Evolutionary conservation across 2,113 vertebrate genomes (phyloP).

Genomic region (Corvus hawaiiensis): DNA sequence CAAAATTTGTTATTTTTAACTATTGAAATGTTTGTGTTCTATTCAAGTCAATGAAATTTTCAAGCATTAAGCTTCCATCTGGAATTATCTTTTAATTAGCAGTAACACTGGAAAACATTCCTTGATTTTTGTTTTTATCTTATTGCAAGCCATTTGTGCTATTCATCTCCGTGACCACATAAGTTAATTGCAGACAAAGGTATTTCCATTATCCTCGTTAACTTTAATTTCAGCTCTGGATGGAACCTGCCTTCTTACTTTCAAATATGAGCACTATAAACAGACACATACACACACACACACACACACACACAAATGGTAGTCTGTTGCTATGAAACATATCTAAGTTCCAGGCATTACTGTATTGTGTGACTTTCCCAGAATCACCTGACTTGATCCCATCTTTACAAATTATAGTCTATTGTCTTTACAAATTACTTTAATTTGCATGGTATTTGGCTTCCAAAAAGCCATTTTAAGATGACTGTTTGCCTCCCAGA

Average conservation of each 20-base stretch:
- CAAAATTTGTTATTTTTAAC: background rate
- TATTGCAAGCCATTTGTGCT: background rate
- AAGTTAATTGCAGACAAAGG: background rate
- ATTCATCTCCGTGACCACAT: background rate
- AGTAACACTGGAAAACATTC: background rate
- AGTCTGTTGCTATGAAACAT: background rate
- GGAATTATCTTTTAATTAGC: background rate
- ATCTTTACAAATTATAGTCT: background rate
- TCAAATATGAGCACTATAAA: background rate
- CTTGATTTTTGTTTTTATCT: background rate
- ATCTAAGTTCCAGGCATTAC: background rate
- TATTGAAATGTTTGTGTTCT: background rate
- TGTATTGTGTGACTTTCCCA: background rate
- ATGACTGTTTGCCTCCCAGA: background rate
- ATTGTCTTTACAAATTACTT: background rate
- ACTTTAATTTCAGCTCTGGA: background rate
- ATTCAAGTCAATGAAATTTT: background rate
- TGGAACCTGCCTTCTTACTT: background rate
- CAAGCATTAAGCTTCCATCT: background rate
- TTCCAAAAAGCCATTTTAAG: background rate
- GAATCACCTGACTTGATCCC: background rate
- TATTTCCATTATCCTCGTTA: background rate
- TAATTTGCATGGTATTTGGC: background rate
- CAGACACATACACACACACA: background rate
- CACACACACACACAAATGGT: rapidly evolving